A percentile compares a stretch with the other conserved stretches of the same genome.
Evolutionary conservation across 2,113 vertebrate species (phyloP).

Genomic region (Edolisoma coerulescens): DNA sequence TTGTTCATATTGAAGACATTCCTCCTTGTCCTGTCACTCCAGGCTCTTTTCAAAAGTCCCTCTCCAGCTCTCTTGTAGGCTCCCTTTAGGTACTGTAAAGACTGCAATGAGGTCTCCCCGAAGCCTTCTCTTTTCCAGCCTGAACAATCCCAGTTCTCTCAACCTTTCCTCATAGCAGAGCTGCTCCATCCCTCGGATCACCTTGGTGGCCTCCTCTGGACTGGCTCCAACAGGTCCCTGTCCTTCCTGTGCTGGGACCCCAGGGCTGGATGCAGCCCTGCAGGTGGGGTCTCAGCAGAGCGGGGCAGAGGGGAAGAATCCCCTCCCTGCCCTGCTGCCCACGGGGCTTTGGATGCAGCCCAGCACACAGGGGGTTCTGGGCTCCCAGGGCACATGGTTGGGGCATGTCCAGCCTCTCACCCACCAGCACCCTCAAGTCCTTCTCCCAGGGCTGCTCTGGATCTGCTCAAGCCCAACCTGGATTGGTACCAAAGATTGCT

Average conservation of each 20-base stretch:
- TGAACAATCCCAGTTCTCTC: rapidly evolving
- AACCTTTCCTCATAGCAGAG: neutral
- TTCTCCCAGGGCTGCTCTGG: neutral
- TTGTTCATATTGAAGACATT: neutral
- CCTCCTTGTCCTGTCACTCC: neutral
- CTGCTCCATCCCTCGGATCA: neutral
- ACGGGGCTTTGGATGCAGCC: neutral
- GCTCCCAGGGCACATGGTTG: neutral
- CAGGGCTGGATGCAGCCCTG: neutral
- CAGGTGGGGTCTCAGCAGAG: neutral
- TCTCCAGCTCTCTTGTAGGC: neutral
- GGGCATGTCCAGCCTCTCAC: neutral
- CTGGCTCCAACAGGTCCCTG: neutral
- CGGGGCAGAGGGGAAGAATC: neutral
- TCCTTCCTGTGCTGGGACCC: neutral
- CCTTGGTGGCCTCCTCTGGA: neutral
- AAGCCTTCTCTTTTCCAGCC: rapidly evolving
- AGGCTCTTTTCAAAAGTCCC: neutral
- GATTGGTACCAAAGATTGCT: rapidly evolving
- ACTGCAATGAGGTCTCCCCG: rapidly evolving
- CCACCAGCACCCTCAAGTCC: neutral
- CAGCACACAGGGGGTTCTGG: neutral
- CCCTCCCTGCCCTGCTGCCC: neutral
- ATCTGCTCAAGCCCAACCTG: neutral
- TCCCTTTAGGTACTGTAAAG: neutral